phyloP scores from a whole-genome alignment of 2,797 vertebrate genomes.

The Acrossocheilus wenchowensis region DNA sequence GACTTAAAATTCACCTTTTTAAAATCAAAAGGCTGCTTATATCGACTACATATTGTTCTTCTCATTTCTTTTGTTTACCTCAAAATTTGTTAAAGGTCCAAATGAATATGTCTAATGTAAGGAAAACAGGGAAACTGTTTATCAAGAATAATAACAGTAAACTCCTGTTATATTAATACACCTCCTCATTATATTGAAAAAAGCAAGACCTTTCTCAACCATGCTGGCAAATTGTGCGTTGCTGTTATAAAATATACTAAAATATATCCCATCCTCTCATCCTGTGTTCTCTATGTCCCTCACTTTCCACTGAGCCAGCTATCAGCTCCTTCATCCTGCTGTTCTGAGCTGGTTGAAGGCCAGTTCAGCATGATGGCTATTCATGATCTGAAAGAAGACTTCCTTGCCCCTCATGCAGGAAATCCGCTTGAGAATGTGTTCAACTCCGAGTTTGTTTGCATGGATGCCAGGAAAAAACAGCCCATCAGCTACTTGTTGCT shows the following conservation, averaged over 20 bases:
- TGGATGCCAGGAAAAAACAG: constrained; percentile 63
- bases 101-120: neutral
- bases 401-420: constrained; percentile 58
- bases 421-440: constrained; percentile 52
- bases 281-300: constrained; percentile 27
- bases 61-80: neutral
- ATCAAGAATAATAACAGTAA: neutral
- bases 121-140: neutral
- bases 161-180: neutral
- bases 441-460: constrained; percentile 54
- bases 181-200: neutral
- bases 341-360: constrained; percentile 50
- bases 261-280: constrained; percentile 25
- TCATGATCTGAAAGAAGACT: constrained; percentile 58
- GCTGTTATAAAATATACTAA: neutral
- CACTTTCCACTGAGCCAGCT: constrained; percentile 39
- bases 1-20: neutral
- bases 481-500: constrained; percentile 50
- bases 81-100: neutral
- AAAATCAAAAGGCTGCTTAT: neutral
- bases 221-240: neutral
- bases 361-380: constrained; percentile 47
- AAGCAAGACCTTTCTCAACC: neutral
- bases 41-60: neutral
- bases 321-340: constrained; percentile 46